Conservation (phyloP, 1,140 invertebrate species). For the Harlomillsia oculata region DNA sequence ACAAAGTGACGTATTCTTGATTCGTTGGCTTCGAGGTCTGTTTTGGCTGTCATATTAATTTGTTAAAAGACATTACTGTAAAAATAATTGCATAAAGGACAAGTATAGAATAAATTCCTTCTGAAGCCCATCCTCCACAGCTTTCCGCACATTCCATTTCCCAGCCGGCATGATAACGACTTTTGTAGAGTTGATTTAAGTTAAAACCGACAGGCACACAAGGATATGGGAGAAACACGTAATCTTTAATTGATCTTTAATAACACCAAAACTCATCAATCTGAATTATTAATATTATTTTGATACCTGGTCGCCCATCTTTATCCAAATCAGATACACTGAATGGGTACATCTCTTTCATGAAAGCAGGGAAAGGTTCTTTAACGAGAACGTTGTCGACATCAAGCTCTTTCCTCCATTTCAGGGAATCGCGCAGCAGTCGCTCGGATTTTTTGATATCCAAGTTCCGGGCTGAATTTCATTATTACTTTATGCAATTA, state of each 20-base stretch:
- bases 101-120: constrained; percentile 1
- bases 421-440: background rate
- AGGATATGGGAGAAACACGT: no score
- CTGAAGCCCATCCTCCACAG: background rate
- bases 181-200: no score
- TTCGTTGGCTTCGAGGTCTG: no score
- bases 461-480: background rate
- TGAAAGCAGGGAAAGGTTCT: background rate
- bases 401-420: constrained; percentile 2
- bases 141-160: constrained; percentile 6
- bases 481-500: background rate
- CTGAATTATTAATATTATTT: no score
- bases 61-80: no score
- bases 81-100: no score
- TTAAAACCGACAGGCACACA: no score
- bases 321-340: background rate
- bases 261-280: no score
- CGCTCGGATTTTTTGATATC: constrained; percentile 2
- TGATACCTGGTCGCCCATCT: background rate
- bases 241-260: no score
- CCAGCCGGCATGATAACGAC: background rate
- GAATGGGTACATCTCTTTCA: background rate
- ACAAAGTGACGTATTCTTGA: no score
- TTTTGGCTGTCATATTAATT: no score
- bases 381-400: background rate